A percentile compares a stretch with the other conserved stretches of the same genome.
phyloP scores from a whole-genome alignment of 2,113 vertebrate genomes.

The Lates calcarifer region DNA sequence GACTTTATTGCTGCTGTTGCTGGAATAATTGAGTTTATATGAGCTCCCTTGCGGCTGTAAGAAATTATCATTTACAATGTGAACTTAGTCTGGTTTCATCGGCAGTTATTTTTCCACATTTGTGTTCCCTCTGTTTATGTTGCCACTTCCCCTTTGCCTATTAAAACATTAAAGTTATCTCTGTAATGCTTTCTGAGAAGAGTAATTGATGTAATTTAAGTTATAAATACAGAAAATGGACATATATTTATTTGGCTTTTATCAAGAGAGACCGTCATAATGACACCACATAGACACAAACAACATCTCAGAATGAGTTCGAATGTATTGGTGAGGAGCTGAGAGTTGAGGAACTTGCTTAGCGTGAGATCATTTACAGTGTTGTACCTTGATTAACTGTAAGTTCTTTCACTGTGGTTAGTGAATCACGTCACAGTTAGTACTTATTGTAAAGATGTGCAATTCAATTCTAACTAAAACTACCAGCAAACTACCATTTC shows the following conservation, averaged over 20 bases:
- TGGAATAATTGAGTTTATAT: slow-evolving; percentile 57
- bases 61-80: slow-evolving; percentile 56
- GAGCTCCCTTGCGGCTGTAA: slow-evolving; percentile 56
- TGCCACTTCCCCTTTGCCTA: slow-evolving; percentile 6
- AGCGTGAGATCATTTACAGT: not conserved
- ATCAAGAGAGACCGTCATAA: not conserved
- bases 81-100: slow-evolving; percentile 44
- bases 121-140: slow-evolving; percentile 26
- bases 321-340: not conserved
- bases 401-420: slow-evolving; percentile 19
- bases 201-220: not conserved
- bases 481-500: not conserved
- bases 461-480: slow-evolving; percentile 14
- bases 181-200: not conserved
- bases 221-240: slow-evolving; percentile 18
- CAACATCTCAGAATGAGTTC: not conserved
- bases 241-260: not conserved
- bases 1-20: slow-evolving; percentile 51
- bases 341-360: not conserved
- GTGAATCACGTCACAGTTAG: not conserved
- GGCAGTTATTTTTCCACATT: slow-evolving; percentile 44
- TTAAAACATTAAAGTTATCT: slow-evolving; percentile 11
- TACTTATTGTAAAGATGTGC: not conserved
- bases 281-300: not conserved
- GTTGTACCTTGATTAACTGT: not conserved